These are phyloP conservation scores for Climacteris rufus DNA, from an alignment of 2,113 vertebrate genomes.

Conservation along the genomic window DNA sequence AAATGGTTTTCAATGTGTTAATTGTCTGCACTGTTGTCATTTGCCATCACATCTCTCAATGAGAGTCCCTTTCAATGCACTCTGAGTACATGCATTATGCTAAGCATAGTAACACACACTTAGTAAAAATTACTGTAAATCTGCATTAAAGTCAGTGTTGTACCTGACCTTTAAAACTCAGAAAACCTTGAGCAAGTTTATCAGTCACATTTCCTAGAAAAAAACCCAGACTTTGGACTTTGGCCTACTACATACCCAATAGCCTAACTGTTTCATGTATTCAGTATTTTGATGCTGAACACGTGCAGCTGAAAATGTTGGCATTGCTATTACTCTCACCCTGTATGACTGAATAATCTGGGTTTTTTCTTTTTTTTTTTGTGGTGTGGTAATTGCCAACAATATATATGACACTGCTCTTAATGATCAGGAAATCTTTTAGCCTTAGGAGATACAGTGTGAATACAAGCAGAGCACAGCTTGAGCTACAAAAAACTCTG, in stretches of 20 bases:
- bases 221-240: background rate
- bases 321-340: background rate
- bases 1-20: background rate
- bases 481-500: background rate
- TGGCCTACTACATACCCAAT: fast-evolving
- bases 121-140: background rate
- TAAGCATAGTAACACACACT: background rate
- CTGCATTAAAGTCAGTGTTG: background rate
- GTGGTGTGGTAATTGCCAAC: background rate
- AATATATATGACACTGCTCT: background rate
- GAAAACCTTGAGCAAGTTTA: background rate
- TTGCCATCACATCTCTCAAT: background rate
- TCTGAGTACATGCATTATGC: background rate
- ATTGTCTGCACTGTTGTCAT: background rate
- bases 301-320: background rate
- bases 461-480: background rate
- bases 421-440: background rate
- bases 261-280: background rate
- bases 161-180: background rate
- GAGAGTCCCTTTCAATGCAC: background rate
- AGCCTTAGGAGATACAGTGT: background rate
- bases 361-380: background rate
- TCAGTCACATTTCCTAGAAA: background rate
- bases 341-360: background rate
- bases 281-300: background rate